These are phyloP conservation scores for Oryzias celebensis DNA, from an alignment of 2,113 vertebrate species.

Conservation along the genomic window DNA sequence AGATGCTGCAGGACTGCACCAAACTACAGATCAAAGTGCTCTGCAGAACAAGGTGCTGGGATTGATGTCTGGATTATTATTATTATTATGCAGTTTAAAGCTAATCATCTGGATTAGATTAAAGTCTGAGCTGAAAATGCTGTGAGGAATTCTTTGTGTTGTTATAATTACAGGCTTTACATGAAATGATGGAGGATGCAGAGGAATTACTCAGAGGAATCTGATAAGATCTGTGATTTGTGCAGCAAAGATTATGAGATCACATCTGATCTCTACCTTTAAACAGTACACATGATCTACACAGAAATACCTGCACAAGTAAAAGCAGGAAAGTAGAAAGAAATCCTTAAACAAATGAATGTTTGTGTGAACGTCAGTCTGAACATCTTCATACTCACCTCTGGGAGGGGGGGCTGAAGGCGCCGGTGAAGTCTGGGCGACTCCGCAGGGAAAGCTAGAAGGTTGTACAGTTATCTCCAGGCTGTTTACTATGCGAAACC, in stretches of 20 bases:
- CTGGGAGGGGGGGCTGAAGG: neutral
- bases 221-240: constrained; percentile 10
- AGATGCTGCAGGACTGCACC: constrained; percentile 54
- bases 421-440: constrained; percentile 59
- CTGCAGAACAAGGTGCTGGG: constrained; percentile 56
- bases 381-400: constrained; percentile 53
- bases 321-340: neutral
- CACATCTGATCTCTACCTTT: neutral
- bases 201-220: constrained; percentile 11
- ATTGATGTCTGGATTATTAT: constrained; percentile 62
- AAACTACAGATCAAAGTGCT: constrained; percentile 54
- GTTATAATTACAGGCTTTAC: constrained; percentile 15
- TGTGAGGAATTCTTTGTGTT: constrained; percentile 12
- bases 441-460: constrained; percentile 84
- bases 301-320: neutral
- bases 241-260: neutral
- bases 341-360: neutral
- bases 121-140: constrained; percentile 16
- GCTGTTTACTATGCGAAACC: constrained; percentile 84
- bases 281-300: neutral
- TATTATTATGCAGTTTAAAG: constrained; percentile 42
- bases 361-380: neutral
- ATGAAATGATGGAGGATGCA: constrained; percentile 16
- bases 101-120: constrained; percentile 40
- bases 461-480: constrained; percentile 87